Evolutionary conservation across 1,140 invertebrate genomes (phyloP), one percentile per base, ranked within the genome.

Genomic region (Bombus huntii): DNA sequence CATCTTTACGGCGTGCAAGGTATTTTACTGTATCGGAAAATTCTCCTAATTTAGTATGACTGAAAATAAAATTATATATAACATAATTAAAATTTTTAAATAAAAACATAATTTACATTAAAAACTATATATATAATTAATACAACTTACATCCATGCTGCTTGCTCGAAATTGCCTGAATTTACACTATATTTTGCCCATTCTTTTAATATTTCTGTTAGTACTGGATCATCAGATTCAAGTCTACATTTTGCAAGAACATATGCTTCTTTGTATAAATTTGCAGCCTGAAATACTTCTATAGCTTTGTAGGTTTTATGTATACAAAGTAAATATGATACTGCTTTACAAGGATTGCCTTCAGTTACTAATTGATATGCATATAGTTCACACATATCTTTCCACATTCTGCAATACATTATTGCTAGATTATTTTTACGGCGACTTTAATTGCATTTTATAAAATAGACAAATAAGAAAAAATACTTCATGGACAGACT

Each of bases 251-350:
- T 96, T 4, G 96, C 96, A 18, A 97, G 92, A 34, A 95, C 94
- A 59, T 97, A 95, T 15, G 97, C 97, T 94, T 97, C 97, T 88
- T 95, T 96, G 87, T 94, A 96, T 82, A 97, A 93, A 81, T 95
- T 94, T 34, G 95, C 94, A 68, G 95, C 91, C 47, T 95, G 92
- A 72, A 97, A 95, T 57, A 96, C 91, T 47, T 96, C 93, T 81
- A 97, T 96, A 10, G 97, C 97, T 89, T 96, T 95, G 72, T 96
- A 92, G 59, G 96, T 95, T 92, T 97, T 96, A 87, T 97, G 96
- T 88, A 96, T 95, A 28, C 95, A 95, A 68, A 97, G 90, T 47
- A 96, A 94, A 92, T 97, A 97, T 18, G 96, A 95, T 0, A 95
- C 96, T 53, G 97, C 96, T 92, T 97, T 97, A 31, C 93, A 86